A percentile compares a stretch with the other conserved stretches of the same genome.
Conservation (phyloP, 2,888 invertebrate genomes). For the Drepana falcataria region DNA sequence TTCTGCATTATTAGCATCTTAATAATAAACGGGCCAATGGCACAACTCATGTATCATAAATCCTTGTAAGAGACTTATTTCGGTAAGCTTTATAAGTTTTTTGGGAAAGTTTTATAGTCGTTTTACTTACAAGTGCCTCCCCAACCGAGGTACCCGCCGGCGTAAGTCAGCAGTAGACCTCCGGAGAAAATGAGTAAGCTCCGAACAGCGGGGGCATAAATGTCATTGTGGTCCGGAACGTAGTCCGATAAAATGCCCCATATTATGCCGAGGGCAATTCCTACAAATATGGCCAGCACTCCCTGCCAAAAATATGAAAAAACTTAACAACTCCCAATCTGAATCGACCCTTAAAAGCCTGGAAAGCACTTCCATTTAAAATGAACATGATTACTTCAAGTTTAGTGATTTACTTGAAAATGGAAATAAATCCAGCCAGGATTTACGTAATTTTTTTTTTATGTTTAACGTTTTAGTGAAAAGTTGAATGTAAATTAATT, state of each 20-base stretch:
- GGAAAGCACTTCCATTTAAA: slow-evolving; percentile 17
- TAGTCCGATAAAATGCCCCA: slow-evolving; percentile 62
- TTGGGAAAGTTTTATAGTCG: not conserved
- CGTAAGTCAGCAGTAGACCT: slow-evolving; percentile 55
- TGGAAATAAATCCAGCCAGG: slow-evolving; percentile 14
- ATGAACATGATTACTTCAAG: slow-evolving; percentile 11
- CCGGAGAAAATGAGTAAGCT: slow-evolving; percentile 60
- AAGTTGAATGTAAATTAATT: too few species aligned
- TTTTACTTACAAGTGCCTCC: slow-evolving; percentile 62
- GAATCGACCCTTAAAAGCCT: slow-evolving; percentile 18
- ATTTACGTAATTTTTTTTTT: slow-evolving; percentile 11
- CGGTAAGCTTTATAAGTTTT: too few species aligned
- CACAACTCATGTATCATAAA: too few species aligned
- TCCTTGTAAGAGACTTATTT: too few species aligned
- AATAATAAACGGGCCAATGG: too few species aligned
- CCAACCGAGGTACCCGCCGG: slow-evolving; percentile 57
- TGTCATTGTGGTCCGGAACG: slow-evolving; percentile 59
- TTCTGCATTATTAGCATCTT: too few species aligned
- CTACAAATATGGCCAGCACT: slow-evolving; percentile 56
- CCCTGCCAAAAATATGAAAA: slow-evolving; percentile 43
- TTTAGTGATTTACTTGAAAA: slow-evolving; percentile 13
- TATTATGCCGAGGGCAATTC: slow-evolving; percentile 54
- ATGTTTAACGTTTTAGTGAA: too few species aligned
- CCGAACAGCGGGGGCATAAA: slow-evolving; percentile 58
- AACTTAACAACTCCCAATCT: slow-evolving; percentile 7